These are phyloP conservation scores for Oriolus oriolus DNA, from an alignment of 2,113 vertebrate species.

Conservation along the genomic window DNA sequence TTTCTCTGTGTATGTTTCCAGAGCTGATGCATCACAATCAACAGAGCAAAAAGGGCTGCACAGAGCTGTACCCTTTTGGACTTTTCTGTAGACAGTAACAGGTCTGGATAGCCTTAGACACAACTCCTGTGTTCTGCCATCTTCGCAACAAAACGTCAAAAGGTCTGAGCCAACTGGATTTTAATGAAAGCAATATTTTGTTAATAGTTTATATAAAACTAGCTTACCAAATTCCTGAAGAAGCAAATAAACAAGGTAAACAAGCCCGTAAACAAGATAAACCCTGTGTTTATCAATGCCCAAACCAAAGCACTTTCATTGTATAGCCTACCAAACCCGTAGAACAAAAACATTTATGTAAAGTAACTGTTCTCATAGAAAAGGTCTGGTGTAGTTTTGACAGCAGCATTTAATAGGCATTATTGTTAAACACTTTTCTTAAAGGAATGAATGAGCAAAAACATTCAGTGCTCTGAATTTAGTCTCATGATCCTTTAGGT, in stretches of 20 bases:
- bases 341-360: background rate
- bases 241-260: background rate
- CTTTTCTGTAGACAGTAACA: background rate
- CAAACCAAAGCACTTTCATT: background rate
- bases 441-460: background rate
- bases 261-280: background rate
- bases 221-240: background rate
- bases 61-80: background rate
- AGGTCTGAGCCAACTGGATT: background rate
- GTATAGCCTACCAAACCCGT: background rate
- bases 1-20: background rate
- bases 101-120: background rate
- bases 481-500: background rate
- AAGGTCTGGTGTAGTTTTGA: background rate
- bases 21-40: background rate
- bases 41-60: background rate
- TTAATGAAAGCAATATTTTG: background rate
- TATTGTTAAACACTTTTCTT: background rate
- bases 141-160: background rate
- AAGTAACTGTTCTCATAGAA: background rate
- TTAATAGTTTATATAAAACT: background rate
- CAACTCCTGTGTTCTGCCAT: background rate
- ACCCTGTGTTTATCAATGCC: background rate
- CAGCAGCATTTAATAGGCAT: background rate
- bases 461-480: background rate